Base-by-base conservation (phyloP, 2,888 invertebrate species). In the Marronus borbonicus region DNA sequence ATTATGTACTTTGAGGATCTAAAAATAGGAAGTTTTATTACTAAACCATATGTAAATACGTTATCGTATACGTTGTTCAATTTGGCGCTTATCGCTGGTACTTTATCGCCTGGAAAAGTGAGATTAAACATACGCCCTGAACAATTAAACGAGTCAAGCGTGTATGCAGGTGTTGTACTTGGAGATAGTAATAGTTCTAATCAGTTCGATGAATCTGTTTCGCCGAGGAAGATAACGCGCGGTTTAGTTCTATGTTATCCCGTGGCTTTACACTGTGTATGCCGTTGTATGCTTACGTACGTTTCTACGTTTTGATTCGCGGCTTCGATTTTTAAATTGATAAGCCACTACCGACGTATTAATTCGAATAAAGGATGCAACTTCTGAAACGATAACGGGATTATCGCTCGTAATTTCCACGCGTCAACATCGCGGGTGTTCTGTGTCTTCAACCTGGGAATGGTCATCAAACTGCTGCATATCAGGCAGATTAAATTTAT, bases 401-500 rank as follows among this genome's bases (percentile, higher is more conserved):
- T 44, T 44, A 44, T 44, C 10, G 44, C 8, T 44, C 12, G 44
- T 2, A 44, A 44, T 12, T 44, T 44, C 0, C 44, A 44, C 44
- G 12, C 44, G 44, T 2, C 8, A 44, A 44, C 12, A 8, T 12
- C 44, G 44, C 44, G 44, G 12, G 10, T 44, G 44, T 12, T 12
- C 12, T 44, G 44, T 12, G 44, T 12, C 12, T 44, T 31, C 31
- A 31, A 5, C 62, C 2, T 60, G 55, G 66, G 55, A 44, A 78
- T 78, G 78, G 75, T 78, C 28, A 78, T 58, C 31, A 78, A 55
- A 17, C 28, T 78, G 65, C 49, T 65, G 24, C 14, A 5, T 31
- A 31, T 78, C 17, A 65, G 17, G 24, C 66, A 76, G 14, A 69
- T 69, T 20, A 76, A 76, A 44, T 60, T 76, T 28, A 31, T 76